These are phyloP conservation scores for Dioctria linearis DNA, from an alignment of 2,888 invertebrate species.

Conservation along the genomic window DNA sequence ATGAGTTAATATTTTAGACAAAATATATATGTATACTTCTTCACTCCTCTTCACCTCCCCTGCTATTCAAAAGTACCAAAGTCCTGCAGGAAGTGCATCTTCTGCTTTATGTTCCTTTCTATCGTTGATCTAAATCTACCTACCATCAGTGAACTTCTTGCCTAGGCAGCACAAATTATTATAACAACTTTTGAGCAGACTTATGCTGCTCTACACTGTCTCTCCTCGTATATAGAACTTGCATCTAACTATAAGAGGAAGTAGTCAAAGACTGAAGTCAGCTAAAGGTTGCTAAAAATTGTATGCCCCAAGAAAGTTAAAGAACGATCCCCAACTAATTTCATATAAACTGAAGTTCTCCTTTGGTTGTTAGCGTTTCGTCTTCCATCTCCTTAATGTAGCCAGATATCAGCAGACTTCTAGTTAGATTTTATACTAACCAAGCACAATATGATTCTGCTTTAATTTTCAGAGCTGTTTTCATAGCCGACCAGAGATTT, in stretches of 20 bases:
- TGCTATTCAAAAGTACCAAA: neutral
- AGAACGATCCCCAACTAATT: conserved; percentile 42
- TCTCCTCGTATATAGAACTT: neutral
- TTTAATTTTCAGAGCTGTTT: conserved; percentile 75
- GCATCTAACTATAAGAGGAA: neutral
- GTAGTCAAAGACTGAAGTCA: neutral
- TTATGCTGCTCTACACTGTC: neutral
- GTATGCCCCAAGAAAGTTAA: conserved; percentile 32
- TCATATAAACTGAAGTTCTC: conserved; percentile 16
- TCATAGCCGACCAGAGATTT: conserved; percentile 94
- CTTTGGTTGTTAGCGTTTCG: conserved; percentile 1
- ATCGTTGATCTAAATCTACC: conserved; percentile 15
- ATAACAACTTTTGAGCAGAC: neutral
- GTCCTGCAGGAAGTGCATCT: conserved; percentile 8
- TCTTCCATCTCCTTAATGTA: conserved; percentile 5
- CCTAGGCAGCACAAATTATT: conserved; percentile 1
- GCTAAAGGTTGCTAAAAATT: conserved; percentile 11
- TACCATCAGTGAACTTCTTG: neutral
- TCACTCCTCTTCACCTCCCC: neutral
- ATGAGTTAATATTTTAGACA: conserved; percentile 16
- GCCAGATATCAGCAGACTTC: neutral
- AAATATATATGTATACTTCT: neutral
- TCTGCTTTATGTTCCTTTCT: conserved; percentile 6
- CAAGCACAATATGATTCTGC: conserved; percentile 8
- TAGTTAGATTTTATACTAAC: conserved; percentile 10